Evolutionary conservation across 2,113 vertebrate species (phyloP).

Genomic region (Balaenoptera acutorostrata): DNA sequence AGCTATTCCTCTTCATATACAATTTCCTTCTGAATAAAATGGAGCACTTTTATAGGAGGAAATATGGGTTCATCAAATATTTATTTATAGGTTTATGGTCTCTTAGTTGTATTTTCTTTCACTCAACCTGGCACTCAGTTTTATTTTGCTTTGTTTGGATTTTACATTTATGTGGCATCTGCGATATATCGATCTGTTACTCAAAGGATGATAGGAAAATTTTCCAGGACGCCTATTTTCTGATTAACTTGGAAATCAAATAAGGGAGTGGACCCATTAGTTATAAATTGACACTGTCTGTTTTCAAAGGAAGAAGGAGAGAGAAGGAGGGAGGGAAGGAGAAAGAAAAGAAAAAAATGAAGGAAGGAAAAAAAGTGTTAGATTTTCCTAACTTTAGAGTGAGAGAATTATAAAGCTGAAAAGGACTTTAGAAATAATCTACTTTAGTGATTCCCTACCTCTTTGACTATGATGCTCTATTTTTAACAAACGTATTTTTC

Average conservation of each 20-base stretch:
- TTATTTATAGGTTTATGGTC: neutral
- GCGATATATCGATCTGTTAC: neutral
- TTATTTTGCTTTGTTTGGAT: constrained; percentile 29
- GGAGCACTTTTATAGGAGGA: neutral
- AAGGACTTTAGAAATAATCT: neutral
- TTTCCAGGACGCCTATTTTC: neutral
- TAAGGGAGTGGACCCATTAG: neutral
- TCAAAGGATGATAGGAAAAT: neutral
- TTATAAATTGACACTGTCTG: neutral
- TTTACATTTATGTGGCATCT: neutral
- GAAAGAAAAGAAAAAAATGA: neutral
- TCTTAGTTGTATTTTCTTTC: constrained; percentile 32
- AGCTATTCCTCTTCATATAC: neutral
- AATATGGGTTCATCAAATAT: constrained; percentile 23
- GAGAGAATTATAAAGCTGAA: neutral
- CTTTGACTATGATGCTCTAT: neutral
- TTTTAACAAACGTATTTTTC: neutral
- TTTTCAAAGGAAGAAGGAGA: neutral
- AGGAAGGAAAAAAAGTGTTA: neutral
- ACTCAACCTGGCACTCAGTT: neutral
- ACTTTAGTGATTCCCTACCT: neutral
- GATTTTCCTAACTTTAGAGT: neutral
- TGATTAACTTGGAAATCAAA: constrained; percentile 17
- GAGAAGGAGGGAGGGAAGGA: neutral
- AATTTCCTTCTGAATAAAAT: neutral